These are phyloP conservation scores for Epicampocera succincta DNA, from an alignment of 2,888 invertebrate genomes.

Conservation along the genomic window DNA sequence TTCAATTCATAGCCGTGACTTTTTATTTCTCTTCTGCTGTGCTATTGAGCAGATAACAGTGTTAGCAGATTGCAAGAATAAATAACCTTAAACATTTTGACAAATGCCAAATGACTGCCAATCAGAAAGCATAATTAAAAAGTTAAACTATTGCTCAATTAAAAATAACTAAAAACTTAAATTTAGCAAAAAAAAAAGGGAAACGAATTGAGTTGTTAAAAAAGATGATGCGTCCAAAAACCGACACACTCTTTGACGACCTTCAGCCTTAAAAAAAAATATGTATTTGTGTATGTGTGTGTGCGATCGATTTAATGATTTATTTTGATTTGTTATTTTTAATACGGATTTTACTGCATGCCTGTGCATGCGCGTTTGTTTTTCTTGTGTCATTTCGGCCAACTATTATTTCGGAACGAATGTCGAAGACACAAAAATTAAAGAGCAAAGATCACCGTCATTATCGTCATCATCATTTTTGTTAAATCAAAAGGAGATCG, in stretches of 20 bases:
- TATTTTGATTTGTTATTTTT: slow-evolving; percentile 51
- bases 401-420: slow-evolving; percentile 16
- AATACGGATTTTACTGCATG: not conserved
- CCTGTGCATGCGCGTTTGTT: not conserved
- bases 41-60: too few species aligned
- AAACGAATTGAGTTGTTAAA: slow-evolving; percentile 6
- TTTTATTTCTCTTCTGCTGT: too few species aligned
- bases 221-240: slow-evolving; percentile 22
- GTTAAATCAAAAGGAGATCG: slow-evolving; percentile 42
- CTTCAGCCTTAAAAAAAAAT: slow-evolving; percentile 31
- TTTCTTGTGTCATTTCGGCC: slow-evolving; percentile 34
- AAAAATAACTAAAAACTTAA: not conserved
- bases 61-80: too few species aligned
- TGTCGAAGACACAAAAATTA: slow-evolving; percentile 22
- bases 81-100: too few species aligned
- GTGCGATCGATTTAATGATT: slow-evolving; percentile 28
- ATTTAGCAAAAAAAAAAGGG: too few species aligned
- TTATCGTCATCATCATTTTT: slow-evolving; percentile 20
- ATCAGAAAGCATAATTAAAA: not conserved
- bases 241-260: slow-evolving; percentile 52
- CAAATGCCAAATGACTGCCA: too few species aligned
- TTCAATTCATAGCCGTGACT: too few species aligned
- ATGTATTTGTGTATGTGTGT: not conserved
- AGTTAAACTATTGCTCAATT: not conserved
- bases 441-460: slow-evolving; percentile 17